Percentiles rank a stretch among this genome's conserved stretches.
phyloP scores from a whole-genome alignment of 1,140 invertebrate species.

The Camponotus vicinus region DNA sequence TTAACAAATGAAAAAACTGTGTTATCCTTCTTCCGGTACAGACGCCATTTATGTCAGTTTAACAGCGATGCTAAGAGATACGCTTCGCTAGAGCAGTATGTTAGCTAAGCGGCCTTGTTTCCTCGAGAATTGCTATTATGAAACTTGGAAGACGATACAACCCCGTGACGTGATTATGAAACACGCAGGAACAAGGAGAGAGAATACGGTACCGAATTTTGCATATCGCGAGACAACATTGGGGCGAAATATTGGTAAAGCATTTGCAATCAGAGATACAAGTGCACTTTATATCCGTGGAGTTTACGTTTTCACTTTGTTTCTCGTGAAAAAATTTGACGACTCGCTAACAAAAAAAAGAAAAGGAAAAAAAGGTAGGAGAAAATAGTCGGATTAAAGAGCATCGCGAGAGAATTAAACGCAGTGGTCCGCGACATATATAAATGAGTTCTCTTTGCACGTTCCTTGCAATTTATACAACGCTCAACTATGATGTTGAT shows the following conservation, averaged over 20 bases:
- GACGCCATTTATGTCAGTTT: not conserved
- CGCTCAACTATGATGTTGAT: not conserved
- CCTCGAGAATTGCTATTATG: conserved; percentile 34
- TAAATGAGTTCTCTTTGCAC: not conserved
- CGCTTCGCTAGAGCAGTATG: not conserved
- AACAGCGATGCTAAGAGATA: not conserved
- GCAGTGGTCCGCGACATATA: not conserved
- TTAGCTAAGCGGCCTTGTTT: conserved; percentile 19
- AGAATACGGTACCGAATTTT: not conserved
- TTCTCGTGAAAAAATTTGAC: conserved; percentile 5
- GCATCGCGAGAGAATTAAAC: conserved; percentile 18
- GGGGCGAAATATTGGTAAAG: not conserved
- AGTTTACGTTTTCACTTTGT: conserved; percentile 8
- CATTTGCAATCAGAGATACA: not conserved
- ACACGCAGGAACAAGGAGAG: not conserved
- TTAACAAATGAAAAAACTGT: not conserved
- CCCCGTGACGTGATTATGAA: conserved; percentile 36
- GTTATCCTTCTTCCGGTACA: not conserved
- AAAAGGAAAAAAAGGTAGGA: not conserved
- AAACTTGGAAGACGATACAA: conserved; percentile 43
- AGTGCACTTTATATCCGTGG: conserved; percentile 8
- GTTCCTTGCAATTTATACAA: not conserved
- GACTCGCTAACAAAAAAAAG: not conserved
- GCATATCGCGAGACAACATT: not conserved
- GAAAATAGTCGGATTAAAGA: conserved; percentile 46